Evolutionary conservation across 1,140 invertebrate species (phyloP).

Genomic region (Adoxophyes honmai): DNA sequence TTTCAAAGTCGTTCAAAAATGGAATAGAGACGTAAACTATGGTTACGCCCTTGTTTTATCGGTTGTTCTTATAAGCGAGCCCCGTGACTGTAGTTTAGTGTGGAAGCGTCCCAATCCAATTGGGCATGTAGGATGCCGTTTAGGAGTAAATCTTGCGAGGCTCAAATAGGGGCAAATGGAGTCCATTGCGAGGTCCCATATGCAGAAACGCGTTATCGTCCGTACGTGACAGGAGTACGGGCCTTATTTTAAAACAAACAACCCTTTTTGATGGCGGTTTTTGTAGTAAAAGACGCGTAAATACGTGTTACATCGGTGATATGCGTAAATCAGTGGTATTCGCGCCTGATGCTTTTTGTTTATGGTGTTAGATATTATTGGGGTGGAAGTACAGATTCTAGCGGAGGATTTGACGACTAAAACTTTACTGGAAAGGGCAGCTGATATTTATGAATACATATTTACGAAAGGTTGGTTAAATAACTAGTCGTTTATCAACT

Average conservation of each 20-base stretch:
- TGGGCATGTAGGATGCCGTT: slow-evolving; percentile 15
- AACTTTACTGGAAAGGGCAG: too few species aligned
- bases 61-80: too few species aligned
- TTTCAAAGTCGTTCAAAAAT: too few species aligned
- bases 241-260: slow-evolving; percentile 1
- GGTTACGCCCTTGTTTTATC: too few species aligned
- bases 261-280: neutral
- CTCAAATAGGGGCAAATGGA: slow-evolving; percentile 20
- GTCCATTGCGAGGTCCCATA: neutral
- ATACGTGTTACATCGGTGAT: neutral
- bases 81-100: neutral
- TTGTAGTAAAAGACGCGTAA: neutral
- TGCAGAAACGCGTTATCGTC: slow-evolving; percentile 2
- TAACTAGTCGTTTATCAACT: too few species aligned
- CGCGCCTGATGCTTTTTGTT: neutral
- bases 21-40: too few species aligned
- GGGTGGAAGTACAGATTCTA: too few species aligned
- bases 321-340: too few species aligned
- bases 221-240: slow-evolving; percentile 4
- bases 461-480: too few species aligned
- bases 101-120: neutral
- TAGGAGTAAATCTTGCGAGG: slow-evolving; percentile 28
- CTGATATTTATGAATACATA: too few species aligned
- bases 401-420: too few species aligned
- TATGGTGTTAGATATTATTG: neutral